Evolutionary conservation across 2,113 vertebrate genomes (phyloP), one percentile per base, ranked within the genome.

Genomic region (Camelus bactrianus): DNA sequence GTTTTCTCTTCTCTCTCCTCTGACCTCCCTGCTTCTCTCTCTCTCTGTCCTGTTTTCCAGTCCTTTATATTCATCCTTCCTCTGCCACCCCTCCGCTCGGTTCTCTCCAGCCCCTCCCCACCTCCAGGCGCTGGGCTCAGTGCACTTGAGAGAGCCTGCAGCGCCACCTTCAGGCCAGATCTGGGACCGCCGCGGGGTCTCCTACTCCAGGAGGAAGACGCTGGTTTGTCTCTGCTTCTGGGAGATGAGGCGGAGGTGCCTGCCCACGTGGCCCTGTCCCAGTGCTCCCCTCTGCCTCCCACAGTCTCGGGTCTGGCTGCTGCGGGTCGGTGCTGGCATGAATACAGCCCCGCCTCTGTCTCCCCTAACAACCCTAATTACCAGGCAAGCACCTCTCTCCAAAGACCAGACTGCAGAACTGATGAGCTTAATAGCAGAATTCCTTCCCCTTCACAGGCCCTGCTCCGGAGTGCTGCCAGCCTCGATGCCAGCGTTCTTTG

Each of bases 81-180:
- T 52, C 38, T 38, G 17, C 8, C 8, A 11, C 28, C 50, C 0
- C 4, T 8, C n/a, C 15, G 0, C 65, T 6, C 32, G 12, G 7
- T 26, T 46, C 48, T 26, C 56, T 38, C 50, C 32, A 30, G 50
- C n/a, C 88, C 15, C 5, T 32, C 82, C 86, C n/a, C 42, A 38
- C 62, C 75, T 48, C 56, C 46, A 24, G n/a, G 35, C 54, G 2
- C 17, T 0, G 0, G 3, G 5, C 19, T 20, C 38, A 42, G 38
- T 3, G 28, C 50, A 10, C 69, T 93, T 88, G 54, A 3, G 8
- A 91, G 52, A 6, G 60, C 91, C 88, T 89, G 76, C 93, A 92
- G 96, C 84, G 84, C 96, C 96, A 98, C 93, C 96, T 97, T 58
- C 88, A 96, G 96, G 64, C 70, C 3, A 0, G 1, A 75, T 0